Conservation (phyloP, 1,140 invertebrate species). For the Chironomus striatipennis region DNA sequence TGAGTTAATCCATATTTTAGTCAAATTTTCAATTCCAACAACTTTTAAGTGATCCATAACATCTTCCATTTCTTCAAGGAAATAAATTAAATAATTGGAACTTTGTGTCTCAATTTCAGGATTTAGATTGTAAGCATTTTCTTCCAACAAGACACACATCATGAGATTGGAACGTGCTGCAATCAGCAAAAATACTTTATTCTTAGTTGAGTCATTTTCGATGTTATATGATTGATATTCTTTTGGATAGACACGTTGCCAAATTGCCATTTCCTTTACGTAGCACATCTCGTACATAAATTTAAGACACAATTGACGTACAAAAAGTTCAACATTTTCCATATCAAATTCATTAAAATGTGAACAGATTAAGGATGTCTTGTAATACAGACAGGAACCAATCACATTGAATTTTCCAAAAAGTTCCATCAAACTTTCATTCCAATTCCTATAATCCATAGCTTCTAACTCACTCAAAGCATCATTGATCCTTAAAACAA, state of each 20-base stretch:
- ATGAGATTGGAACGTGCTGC: conserved; percentile 20
- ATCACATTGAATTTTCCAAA: conserved; percentile 67
- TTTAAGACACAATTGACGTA: conserved; percentile 57
- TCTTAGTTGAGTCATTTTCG: conserved; percentile 23
- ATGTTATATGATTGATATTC: conserved; percentile 3
- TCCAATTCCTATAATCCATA: conserved; percentile 74
- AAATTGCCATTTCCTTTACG: conserved; percentile 61
- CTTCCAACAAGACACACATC: conserved; percentile 19
- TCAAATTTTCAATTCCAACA: conserved; percentile 51
- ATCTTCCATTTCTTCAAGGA: conserved; percentile 61
- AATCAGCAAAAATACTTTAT: conserved; percentile 20
- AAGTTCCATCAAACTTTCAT: conserved; percentile 66
- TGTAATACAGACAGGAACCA: conserved; percentile 63
- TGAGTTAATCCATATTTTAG: conserved; percentile 49
- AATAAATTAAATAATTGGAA: conserved; percentile 18
- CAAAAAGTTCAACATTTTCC: conserved; percentile 58
- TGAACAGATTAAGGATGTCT: conserved; percentile 59
- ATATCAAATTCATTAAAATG: conserved; percentile 62
- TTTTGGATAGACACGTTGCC: conserved; percentile 43
- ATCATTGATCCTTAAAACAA: conserved; percentile 66
- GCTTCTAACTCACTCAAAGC: conserved; percentile 71
- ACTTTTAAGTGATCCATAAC: conserved; percentile 57
- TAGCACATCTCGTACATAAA: conserved; percentile 53
- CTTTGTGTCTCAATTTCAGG: conserved; percentile 20
- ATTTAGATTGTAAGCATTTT: conserved; percentile 16